phyloP scores from a whole-genome alignment of 2,113 vertebrate genomes.

The Megalops atlanticus region DNA sequence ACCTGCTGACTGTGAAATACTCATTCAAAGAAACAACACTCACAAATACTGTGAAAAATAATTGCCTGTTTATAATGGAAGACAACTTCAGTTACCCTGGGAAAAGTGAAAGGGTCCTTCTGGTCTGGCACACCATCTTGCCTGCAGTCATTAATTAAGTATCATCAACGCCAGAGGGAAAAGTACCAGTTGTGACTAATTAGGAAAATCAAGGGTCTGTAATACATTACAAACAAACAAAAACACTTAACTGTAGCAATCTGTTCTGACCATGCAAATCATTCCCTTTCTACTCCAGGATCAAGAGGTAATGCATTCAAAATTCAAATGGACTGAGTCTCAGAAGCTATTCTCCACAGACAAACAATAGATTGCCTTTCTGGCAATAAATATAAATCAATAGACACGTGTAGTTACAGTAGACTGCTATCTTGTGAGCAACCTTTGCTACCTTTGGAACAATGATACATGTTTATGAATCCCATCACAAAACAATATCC shows the following conservation, averaged over 20 bases:
- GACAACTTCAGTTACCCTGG: conserved; percentile 42
- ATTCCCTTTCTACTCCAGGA: neutral
- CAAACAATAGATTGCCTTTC: no score
- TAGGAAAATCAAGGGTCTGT: conserved; percentile 60
- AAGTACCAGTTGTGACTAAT: conserved; percentile 62
- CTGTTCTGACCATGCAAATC: conserved; percentile 19
- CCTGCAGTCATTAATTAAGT: conserved; percentile 68
- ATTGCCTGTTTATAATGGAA: conserved; percentile 35
- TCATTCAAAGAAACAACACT: conserved; percentile 13
- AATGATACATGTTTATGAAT: neutral
- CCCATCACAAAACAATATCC: neutral
- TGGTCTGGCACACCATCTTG: conserved; percentile 50
- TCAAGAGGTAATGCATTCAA: conserved; percentile 9
- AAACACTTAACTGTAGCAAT: conserved; percentile 62
- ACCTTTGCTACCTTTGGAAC: neutral
- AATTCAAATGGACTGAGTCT: conserved; percentile 13
- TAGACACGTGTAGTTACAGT: neutral
- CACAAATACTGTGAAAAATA: neutral
- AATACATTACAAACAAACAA: conserved; percentile 68
- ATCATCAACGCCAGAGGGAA: conserved; percentile 63
- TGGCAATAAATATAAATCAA: neutral
- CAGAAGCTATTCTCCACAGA: neutral
- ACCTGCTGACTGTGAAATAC: neutral
- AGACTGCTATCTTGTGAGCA: neutral
- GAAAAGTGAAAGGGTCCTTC: conserved; percentile 46